Conservation (phyloP, 2,797 vertebrate genomes). For the Sebastes dallii region DNA sequence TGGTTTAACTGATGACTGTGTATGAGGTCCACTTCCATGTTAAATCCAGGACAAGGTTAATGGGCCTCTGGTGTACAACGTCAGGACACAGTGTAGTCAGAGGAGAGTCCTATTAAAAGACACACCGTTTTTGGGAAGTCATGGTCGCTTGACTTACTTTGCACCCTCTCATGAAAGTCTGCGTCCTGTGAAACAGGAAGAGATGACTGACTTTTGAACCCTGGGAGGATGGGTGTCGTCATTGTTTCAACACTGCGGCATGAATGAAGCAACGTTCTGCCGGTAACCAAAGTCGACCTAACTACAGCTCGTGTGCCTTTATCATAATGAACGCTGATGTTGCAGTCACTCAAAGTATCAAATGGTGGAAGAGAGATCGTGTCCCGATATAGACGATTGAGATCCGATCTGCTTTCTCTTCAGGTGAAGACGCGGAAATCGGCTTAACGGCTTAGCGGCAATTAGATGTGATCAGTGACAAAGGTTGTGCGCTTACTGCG, state of each 20-base stretch:
- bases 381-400: constrained; percentile 5
- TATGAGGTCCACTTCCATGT: constrained; percentile 37
- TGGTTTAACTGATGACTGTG: constrained; percentile 8
- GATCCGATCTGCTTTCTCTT: constrained; percentile 45
- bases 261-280: constrained; percentile 32
- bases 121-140: constrained; percentile 62
- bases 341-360: constrained; percentile 1
- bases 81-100: constrained; percentile 50
- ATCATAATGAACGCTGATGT: background rate
- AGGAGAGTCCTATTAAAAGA: constrained; percentile 39
- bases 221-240: constrained; percentile 74
- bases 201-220: constrained; percentile 76
- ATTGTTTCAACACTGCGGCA: constrained; percentile 50
- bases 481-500: constrained; percentile 17
- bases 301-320: background rate
- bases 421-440: constrained; percentile 38
- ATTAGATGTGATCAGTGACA: constrained; percentile 52
- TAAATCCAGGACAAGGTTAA: constrained; percentile 60
- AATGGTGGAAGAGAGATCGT: background rate
- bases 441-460: constrained; percentile 44
- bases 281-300: background rate
- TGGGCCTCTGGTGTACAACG: constrained; percentile 37
- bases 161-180: constrained; percentile 54
- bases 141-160: constrained; percentile 55
- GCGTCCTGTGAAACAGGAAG: constrained; percentile 82